Conservation (phyloP, 1,140 invertebrate genomes). For the Apis florea region DNA sequence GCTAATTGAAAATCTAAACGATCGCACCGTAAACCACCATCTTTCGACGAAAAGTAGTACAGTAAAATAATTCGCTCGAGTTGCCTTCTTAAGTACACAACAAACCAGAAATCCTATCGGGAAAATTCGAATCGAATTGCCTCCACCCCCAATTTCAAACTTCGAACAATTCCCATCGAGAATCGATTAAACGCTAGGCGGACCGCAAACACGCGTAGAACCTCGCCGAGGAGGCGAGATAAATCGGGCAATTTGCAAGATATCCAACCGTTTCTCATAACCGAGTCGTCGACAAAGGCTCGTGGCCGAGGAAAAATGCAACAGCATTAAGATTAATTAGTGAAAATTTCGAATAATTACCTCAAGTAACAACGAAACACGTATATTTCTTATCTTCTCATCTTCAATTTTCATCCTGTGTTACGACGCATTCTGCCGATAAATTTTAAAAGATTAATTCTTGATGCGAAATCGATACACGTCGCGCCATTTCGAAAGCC, state of each 20-base stretch:
- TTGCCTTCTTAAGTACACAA: neutral
- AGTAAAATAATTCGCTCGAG: too few relatives aligned
- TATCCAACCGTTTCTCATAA: neutral
- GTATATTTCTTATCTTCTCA: too few relatives aligned
- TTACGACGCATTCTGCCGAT: too few relatives aligned
- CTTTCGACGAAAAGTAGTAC: too few relatives aligned
- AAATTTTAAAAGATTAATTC: too few relatives aligned
- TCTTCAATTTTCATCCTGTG: too few relatives aligned
- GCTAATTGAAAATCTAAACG: too few relatives aligned
- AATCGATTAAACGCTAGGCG: constrained; percentile 5
- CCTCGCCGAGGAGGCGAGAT: neutral
- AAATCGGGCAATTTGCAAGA: constrained; percentile 26
- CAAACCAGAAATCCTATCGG: neutral
- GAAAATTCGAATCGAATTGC: neutral
- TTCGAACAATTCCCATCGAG: neutral
- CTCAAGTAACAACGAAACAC: too few relatives aligned
- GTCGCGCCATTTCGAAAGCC: too few relatives aligned
- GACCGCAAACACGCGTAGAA: neutral
- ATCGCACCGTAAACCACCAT: too few relatives aligned
- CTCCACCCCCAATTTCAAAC: neutral
- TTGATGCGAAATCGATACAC: too few relatives aligned
- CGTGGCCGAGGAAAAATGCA: constrained; percentile 41
- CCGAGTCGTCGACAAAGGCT: neutral
- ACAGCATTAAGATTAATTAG: neutral
- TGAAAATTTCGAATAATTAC: too few relatives aligned